These are phyloP conservation scores for Deroplatys truncata DNA, from an alignment of 2,888 invertebrate species.

Conservation along the genomic window DNA sequence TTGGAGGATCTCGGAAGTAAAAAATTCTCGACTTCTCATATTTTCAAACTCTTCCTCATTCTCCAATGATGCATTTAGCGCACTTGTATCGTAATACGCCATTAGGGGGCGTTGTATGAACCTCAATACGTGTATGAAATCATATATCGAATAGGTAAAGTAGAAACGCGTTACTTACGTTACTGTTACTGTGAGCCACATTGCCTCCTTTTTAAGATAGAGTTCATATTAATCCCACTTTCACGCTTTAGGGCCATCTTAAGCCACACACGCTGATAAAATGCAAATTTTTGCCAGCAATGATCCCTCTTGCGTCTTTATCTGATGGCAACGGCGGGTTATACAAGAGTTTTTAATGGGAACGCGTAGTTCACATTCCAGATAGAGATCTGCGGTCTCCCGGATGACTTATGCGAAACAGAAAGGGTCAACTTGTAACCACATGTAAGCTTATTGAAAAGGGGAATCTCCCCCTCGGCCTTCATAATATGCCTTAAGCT, in stretches of 20 bases:
- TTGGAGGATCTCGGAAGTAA: too few species aligned
- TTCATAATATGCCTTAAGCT: conserved; percentile 6
- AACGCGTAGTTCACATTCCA: neutral
- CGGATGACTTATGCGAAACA: neutral
- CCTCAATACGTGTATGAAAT: too few species aligned
- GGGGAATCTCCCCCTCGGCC: neutral
- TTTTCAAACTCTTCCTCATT: too few species aligned
- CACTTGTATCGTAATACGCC: too few species aligned
- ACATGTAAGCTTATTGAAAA: conserved; percentile 17
- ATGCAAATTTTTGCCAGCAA: neutral
- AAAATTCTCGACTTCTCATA: too few species aligned
- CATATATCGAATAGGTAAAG: too few species aligned
- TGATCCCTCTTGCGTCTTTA: neutral
- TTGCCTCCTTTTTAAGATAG: neutral
- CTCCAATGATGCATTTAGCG: too few species aligned
- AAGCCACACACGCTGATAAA: neutral
- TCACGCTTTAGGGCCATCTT: neutral
- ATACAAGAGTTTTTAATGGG: neutral
- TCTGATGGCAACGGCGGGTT: neutral
- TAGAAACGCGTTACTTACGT: too few species aligned
- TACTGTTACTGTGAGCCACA: too few species aligned
- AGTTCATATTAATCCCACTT: neutral
- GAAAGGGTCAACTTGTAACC: conserved; percentile 10
- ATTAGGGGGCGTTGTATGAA: too few species aligned
- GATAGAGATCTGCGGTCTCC: neutral